Base-by-base conservation (phyloP, 2,888 invertebrate species). In the Seira musarum region DNA sequence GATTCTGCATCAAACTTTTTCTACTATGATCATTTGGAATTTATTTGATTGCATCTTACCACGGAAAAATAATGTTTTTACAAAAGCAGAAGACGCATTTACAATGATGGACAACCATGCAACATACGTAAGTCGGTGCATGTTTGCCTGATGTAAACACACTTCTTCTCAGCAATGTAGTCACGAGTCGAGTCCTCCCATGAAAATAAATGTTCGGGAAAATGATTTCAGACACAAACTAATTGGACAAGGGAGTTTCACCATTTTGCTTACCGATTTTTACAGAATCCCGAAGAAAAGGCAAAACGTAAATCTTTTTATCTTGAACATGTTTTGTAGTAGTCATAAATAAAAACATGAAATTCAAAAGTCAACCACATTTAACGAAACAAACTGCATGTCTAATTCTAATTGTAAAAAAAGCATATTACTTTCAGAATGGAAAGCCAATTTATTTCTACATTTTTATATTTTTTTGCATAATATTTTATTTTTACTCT, bases 151-250 rank as follows among this genome's bases (percentile, higher is more conserved):
- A 19, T 60, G n/a, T 19, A 19, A 60, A 17, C 22, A 22, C 60
- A 60, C 17, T 60, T 19, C 19, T 2, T 60, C 19, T 60, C 19
- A 21, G 10, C 60, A 19, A 63, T n/a, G 3, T 13, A 15, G 22
- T 24, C 63, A 24, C n/a, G 15, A 63, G 15, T 1, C 15, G 66
- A 21, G 19, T n/a, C 17, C 35, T n/a, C 10, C 15, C 65, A 30
- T 35, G 19, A 66, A 8, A 15, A 66, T 66, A 66, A 66, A 66
- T 66, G 66, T 46, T 19, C 40, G 21, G 19, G 30, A 13, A 66
- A 66, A 46, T 66, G 35, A 46, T 66, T 40, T 30, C 13, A 2
- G 66, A 66, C 66, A 15, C n/a, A 46, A 21, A 66, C 46, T 66
- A 46, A 66, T 66, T 46, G 40, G 46, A 66, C 21, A 46, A 46